Conservation (phyloP, 1,140 invertebrate species). For the Drosophila repletoides region DNA sequence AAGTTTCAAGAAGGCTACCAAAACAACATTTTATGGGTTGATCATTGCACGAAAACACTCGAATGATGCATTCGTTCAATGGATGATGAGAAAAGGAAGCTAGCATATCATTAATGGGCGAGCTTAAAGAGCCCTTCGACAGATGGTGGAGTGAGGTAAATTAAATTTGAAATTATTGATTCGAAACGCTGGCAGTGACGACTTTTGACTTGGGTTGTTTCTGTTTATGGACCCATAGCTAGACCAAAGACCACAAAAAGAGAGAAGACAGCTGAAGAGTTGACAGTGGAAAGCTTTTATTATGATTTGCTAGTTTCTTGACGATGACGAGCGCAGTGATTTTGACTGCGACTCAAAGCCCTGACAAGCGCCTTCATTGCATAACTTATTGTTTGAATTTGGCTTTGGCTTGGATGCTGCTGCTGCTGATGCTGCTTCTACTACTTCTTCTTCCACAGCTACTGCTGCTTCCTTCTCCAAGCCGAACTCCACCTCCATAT, state of each 20-base stretch:
- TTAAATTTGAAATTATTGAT: conserved; percentile 67
- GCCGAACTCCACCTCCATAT: conserved; percentile 17
- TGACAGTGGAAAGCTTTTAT: conserved; percentile 77
- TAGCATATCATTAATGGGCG: conserved; percentile 25
- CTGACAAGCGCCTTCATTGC: conserved; percentile 41
- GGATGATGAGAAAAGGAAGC: conserved; percentile 48
- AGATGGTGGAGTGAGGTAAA: conserved; percentile 10
- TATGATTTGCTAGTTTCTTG: conserved; percentile 67
- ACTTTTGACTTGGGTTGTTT: conserved; percentile 68
- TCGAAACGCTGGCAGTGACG: conserved; percentile 66
- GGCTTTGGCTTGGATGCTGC: neutral
- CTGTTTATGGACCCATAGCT: conserved; percentile 44
- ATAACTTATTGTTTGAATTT: conserved; percentile 39
- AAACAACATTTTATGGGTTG: neutral
- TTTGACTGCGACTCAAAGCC: conserved; percentile 22
- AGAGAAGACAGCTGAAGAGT: conserved; percentile 57
- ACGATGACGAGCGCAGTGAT: conserved; percentile 31
- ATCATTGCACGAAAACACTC: neutral
- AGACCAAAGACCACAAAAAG: conserved; percentile 26
- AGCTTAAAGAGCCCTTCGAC: conserved; percentile 37
- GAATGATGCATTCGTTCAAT: conserved; percentile 22
- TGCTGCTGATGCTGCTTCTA: too few species aligned
- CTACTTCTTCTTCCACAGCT: conserved; percentile 16
- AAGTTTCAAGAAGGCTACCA: neutral
- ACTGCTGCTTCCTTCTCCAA: conserved; percentile 32